Evolutionary conservation across 2,797 vertebrate genomes (phyloP).

Genomic region (Aeoliscus strigatus): DNA sequence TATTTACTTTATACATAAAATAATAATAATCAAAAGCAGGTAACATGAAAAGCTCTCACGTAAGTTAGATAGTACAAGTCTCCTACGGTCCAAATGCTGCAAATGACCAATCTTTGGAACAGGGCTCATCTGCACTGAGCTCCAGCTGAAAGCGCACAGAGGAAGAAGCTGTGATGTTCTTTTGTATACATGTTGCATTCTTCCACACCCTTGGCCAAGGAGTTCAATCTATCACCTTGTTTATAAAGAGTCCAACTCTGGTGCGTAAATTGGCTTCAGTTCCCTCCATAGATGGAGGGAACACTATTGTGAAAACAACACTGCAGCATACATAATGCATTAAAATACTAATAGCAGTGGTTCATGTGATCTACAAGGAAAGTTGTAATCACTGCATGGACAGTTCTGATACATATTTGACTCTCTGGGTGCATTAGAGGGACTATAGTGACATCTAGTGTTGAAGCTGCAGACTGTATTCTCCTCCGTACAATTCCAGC

Average conservation of each 20-base stretch:
- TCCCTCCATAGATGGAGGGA: background rate
- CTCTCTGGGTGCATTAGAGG: background rate
- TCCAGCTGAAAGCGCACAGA: constrained; percentile 1
- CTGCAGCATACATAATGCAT: background rate
- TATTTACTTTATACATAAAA: no score
- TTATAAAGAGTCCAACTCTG: constrained; percentile 41
- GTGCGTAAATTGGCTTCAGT: background rate
- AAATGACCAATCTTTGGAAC: background rate
- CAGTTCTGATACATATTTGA: background rate
- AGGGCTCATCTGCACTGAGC: background rate
- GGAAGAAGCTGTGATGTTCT: background rate
- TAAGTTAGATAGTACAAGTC: constrained; percentile 8
- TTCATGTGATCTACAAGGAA: no score
- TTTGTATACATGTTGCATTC: constrained; percentile 64
- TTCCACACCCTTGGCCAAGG: constrained; percentile 34
- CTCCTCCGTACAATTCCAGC: no score
- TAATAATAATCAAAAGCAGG: no score
- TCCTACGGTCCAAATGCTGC: background rate
- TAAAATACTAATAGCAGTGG: background rate
- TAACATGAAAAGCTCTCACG: no score
- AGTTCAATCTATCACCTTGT: constrained; percentile 52
- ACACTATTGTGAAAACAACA: no score
- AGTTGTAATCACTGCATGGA: background rate
- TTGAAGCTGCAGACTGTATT: background rate
- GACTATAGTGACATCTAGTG: background rate